phyloP scores from a whole-genome alignment of 92 coral and sea anemone genomes.

The Phenganax subtilis region DNA sequence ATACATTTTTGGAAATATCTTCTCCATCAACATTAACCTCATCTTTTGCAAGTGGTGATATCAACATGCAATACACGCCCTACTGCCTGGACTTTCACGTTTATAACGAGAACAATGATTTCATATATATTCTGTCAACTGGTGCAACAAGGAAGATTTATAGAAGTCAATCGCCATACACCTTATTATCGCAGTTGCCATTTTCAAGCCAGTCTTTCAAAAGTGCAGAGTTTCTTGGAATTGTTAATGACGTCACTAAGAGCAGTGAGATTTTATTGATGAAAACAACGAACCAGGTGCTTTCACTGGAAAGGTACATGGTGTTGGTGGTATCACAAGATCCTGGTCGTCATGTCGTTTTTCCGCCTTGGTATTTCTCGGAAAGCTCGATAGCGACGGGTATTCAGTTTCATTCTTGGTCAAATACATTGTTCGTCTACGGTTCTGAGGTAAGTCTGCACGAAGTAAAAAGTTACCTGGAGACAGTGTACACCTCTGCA shows the following conservation, averaged over 20 bases:
- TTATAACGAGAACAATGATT: slow-evolving; percentile 41
- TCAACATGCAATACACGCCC: slow-evolving; percentile 57
- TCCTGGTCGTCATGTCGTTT: slow-evolving; percentile 4
- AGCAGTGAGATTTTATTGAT: slow-evolving; percentile 5
- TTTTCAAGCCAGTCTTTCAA: background rate
- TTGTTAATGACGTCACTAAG: slow-evolving; percentile 32
- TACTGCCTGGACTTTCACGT: slow-evolving; percentile 58
- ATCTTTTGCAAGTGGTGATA: slow-evolving; percentile 42
- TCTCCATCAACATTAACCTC: slow-evolving; percentile 39
- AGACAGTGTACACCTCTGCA: background rate
- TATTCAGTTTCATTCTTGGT: slow-evolving; percentile 57
- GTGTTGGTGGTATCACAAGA: slow-evolving; percentile 28
- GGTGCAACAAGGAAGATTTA: slow-evolving; percentile 52
- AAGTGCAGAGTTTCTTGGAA: slow-evolving; percentile 22
- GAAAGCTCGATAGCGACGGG: slow-evolving; percentile 38
- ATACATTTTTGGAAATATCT: slow-evolving; percentile 18
- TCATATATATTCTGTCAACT: slow-evolving; percentile 49
- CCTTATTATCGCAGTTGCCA: slow-evolving; percentile 49
- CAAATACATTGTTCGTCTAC: slow-evolving; percentile 60
- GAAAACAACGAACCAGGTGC: slow-evolving; percentile 9
- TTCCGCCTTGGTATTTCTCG: slow-evolving; percentile 60
- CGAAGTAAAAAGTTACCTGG: background rate
- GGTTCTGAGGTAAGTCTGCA: slow-evolving; percentile 76
- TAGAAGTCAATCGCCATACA: slow-evolving; percentile 64
- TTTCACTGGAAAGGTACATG: slow-evolving; percentile 16